A percentile compares a stretch with the other conserved stretches of the same genome.
These are phyloP conservation scores for Polyergus mexicanus DNA, from an alignment of 1,140 invertebrate genomes.

Conservation along the genomic window DNA sequence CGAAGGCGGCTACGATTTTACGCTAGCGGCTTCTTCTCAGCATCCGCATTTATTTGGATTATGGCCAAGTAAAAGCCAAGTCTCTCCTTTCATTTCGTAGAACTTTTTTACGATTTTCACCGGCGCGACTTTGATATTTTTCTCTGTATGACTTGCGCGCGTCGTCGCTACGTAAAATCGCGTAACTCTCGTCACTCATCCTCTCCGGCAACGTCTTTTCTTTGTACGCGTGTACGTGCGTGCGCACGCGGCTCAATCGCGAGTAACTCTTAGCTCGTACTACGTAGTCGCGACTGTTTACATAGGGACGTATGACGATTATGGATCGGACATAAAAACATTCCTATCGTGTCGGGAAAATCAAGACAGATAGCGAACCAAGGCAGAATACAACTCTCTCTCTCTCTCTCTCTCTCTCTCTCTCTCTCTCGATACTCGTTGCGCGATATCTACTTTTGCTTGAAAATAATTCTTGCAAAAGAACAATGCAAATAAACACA, in stretches of 20 bases:
- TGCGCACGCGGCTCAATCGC: slow-evolving; percentile 71
- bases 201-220: slow-evolving; percentile 32
- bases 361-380: slow-evolving; percentile 26
- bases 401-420: neutral
- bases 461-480: neutral
- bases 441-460: neutral
- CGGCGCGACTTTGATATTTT: slow-evolving; percentile 68
- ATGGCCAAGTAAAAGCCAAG: slow-evolving; percentile 61
- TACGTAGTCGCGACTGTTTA: slow-evolving; percentile 66
- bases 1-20: slow-evolving; percentile 64
- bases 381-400: slow-evolving; percentile 30
- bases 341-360: slow-evolving; percentile 26
- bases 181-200: slow-evolving; percentile 65
- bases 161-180: slow-evolving; percentile 62
- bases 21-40: slow-evolving; percentile 49
- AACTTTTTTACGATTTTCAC: slow-evolving; percentile 73
- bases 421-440: neutral
- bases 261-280: slow-evolving; percentile 66
- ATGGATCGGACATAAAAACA: slow-evolving; percentile 60
- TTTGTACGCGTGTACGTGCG: slow-evolving; percentile 64
- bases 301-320: slow-evolving; percentile 59
- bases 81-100: slow-evolving; percentile 69
- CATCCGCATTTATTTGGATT: slow-evolving; percentile 68
- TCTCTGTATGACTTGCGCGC: slow-evolving; percentile 42
- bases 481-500: neutral